phyloP scores from a whole-genome alignment of 2,888 invertebrate genomes.

The Drosophila flavopinicola region DNA sequence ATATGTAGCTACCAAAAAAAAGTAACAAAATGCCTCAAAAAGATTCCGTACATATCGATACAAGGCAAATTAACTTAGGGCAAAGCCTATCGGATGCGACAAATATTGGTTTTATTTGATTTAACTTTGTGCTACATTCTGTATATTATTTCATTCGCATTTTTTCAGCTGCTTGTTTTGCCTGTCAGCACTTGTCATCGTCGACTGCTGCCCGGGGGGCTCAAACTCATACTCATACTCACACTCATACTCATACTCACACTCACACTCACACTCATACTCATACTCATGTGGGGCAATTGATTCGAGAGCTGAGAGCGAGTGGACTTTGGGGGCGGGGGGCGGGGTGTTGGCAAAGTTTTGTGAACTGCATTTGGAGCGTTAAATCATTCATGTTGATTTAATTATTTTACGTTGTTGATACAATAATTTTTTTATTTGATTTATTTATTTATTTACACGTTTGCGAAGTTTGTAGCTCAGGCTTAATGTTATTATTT shows the following conservation, averaged over 20 bases:
- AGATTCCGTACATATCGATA: too few relatives aligned
- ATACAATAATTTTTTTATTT: conserved; percentile 68
- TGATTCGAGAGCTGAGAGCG: too few relatives aligned
- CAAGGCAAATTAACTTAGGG: conserved; percentile 5
- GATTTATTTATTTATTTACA: conserved; percentile 75
- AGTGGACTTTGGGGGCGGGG: conserved; percentile 7
- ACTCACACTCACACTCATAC: background rate
- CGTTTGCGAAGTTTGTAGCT: conserved; percentile 40
- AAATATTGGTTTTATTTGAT: conserved; percentile 25
- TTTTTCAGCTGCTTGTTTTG: conserved; percentile 39
- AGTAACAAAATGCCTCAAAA: too few relatives aligned
- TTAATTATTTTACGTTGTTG: conserved; percentile 77
- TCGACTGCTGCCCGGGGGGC: conserved; percentile 48
- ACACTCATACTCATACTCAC: background rate
- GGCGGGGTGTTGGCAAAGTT: conserved; percentile 48
- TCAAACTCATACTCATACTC: background rate
- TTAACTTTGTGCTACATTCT: conserved; percentile 36
- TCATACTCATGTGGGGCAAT: background rate
- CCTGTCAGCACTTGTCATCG: conserved; percentile 74
- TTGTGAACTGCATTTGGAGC: conserved; percentile 70
- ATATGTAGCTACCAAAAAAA: too few relatives aligned
- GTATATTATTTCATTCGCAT: conserved; percentile 30
- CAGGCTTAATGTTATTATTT: conserved; percentile 52
- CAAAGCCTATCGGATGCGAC: background rate
- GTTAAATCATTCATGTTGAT: conserved; percentile 80